A percentile compares a stretch with the other conserved stretches of the same genome.
Conservation (phyloP, 2,113 vertebrate genomes). For the Noturus placidus region DNA sequence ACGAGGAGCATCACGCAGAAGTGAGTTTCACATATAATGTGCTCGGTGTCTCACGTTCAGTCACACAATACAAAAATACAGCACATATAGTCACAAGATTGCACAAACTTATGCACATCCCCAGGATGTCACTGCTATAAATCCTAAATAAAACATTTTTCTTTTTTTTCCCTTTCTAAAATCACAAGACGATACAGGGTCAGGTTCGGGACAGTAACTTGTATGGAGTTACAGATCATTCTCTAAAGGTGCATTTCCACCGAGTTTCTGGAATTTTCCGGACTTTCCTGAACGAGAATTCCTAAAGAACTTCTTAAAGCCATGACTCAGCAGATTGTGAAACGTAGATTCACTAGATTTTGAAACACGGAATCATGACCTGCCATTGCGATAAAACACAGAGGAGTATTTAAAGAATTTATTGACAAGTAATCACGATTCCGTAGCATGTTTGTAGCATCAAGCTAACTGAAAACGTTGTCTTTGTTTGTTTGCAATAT, state of each 20-base stretch:
- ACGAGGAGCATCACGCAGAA: slow-evolving; percentile 98
- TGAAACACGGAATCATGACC: neutral
- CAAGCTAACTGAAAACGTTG: neutral
- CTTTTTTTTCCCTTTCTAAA: neutral
- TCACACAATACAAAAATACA: neutral
- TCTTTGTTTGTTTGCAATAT: neutral
- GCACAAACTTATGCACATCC: neutral
- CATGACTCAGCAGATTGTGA: neutral
- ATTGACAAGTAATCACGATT: neutral
- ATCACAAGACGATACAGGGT: slow-evolving; percentile 18
- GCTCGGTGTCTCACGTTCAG: slow-evolving; percentile 15
- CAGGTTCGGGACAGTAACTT: slow-evolving; percentile 43
- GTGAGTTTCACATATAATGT: slow-evolving; percentile 72
- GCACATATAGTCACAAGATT: neutral
- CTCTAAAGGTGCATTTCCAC: neutral
- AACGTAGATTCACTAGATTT: too few relatives aligned
- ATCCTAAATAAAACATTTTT: neutral
- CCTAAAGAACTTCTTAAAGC: neutral
- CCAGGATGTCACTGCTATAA: neutral
- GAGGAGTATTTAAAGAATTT: neutral
- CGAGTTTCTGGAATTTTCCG: neutral
- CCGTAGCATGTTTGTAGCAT: neutral
- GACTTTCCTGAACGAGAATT: neutral
- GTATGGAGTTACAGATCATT: slow-evolving; percentile 48
- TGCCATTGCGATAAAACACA: neutral